Conservation (phyloP, 2,888 invertebrate genomes). For the Hylaea fasciaria region DNA sequence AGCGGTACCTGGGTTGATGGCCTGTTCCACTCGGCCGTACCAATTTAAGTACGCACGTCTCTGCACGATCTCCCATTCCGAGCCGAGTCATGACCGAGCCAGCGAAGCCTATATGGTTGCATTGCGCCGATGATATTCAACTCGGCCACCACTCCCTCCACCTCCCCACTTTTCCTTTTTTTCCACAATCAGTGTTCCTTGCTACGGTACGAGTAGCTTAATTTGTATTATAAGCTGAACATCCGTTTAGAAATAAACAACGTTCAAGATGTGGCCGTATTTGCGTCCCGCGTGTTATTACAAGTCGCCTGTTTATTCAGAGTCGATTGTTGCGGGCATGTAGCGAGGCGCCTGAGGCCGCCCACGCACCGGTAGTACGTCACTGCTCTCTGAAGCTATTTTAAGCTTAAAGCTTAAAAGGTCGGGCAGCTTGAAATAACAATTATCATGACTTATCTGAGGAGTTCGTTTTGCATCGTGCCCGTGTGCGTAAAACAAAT, state of each 20-base stretch:
- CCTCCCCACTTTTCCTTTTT: no score
- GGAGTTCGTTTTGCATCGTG: neutral
- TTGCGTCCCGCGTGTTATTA: conserved; percentile 30
- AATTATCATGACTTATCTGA: conserved; percentile 1
- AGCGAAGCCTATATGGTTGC: no score
- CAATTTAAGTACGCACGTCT: no score
- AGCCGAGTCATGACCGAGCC: no score
- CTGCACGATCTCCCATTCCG: no score
- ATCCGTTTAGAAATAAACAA: conserved; percentile 40
- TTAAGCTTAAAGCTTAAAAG: conserved; percentile 25
- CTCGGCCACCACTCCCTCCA: no score
- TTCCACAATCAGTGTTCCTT: no score
- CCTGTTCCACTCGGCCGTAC: no score
- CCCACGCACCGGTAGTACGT: conserved; percentile 28
- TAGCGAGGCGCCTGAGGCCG: conserved; percentile 40
- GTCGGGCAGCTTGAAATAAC: conserved; percentile 23
- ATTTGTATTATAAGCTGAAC: neutral
- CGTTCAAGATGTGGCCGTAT: conserved; percentile 28
- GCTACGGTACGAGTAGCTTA: conserved; percentile 16
- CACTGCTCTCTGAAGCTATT: conserved; percentile 29
- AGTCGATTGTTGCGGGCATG: conserved; percentile 55
- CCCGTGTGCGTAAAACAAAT: neutral
- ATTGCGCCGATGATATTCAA: no score
- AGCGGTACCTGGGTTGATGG: no score
- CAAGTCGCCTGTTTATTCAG: conserved; percentile 25